Evolutionary conservation across 2,797 vertebrate species (phyloP), one percentile per base, ranked within the genome.

Genomic region (Lagodon rhomboides): DNA sequence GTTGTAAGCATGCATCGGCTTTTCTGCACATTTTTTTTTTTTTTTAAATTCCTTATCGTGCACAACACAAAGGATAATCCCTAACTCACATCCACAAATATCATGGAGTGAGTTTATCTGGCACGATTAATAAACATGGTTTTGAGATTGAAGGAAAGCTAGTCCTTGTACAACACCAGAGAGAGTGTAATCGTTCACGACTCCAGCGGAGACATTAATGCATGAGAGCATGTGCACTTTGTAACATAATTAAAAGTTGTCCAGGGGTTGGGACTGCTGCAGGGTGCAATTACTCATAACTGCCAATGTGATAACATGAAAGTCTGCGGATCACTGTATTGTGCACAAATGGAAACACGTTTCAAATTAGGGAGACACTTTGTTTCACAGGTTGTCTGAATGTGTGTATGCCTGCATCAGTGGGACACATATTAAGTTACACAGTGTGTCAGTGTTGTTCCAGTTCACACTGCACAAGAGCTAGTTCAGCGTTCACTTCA

Each of bases 221-320:
- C 89, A 76, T 83, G 80, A 82, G 87, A 90, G 89, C 89, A 79
- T 71, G 82, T 87, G 85, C 85, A 89, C 91, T 89, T 92, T 92
- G 90, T 93, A 90, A 93, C 91, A 91, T 94, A 92, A 94, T 95
- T 94, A 94, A 95, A 95, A 94, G 92, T 93, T 89, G 89, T 92
- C 85, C 85, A 80, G 82, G 79, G 85, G 69, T 68, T 85, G 74
- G 89, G 85, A 92, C 81, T 77, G 93, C 94, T 84, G 86, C 85
- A 73, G 93, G 90, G 87, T 85, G 88, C 89, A 93, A 93, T 94
- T 93, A 94, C 90, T 94, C 92, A 90, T 89, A 91, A 92, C 87
- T 92, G 92, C 89, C 91, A 92, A 87, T 91, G 88, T 82, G 88
- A 92, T 92, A 90, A 90, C 89, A 88, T 83, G 64, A 91, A 92